Evolutionary conservation across 2,113 vertebrate species (phyloP).

Genomic region (Piliocolobus tephrosceles): DNA sequence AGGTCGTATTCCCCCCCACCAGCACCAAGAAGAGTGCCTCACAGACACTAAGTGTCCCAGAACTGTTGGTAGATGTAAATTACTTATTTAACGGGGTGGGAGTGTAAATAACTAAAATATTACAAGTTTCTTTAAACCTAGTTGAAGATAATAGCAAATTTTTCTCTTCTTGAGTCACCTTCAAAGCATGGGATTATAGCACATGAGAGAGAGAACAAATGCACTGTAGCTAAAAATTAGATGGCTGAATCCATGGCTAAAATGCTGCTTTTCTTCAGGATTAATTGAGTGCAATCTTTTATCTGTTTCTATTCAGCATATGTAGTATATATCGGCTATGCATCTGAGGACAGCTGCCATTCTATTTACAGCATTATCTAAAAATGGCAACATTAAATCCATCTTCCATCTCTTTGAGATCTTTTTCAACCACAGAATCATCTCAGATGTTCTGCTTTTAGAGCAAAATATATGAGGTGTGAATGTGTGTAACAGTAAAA

Average conservation of each 20-base stretch:
- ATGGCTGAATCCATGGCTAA: slow-evolving; percentile 40
- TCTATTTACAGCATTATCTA: slow-evolving; percentile 76
- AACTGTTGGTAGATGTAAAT: not conserved
- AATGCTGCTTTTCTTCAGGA: slow-evolving; percentile 38
- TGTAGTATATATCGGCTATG: slow-evolving; percentile 67
- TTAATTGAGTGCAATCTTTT: slow-evolving; percentile 66
- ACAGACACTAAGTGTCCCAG: not conserved
- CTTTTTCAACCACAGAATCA: slow-evolving; percentile 71
- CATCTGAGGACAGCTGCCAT: slow-evolving; percentile 74
- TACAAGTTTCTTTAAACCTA: not conserved
- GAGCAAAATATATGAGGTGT: slow-evolving; percentile 68
- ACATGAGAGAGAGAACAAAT: not conserved
- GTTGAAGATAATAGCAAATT: not conserved
- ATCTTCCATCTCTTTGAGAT: slow-evolving; percentile 74
- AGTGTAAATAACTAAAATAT: not conserved
- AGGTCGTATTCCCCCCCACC: not conserved
- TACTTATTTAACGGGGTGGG: not conserved
- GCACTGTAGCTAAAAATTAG: not conserved
- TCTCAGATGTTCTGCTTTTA: slow-evolving; percentile 75
- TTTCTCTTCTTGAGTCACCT: slow-evolving; percentile 25
- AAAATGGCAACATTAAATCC: slow-evolving; percentile 75
- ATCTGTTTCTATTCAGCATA: slow-evolving; percentile 70
- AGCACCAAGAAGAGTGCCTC: not conserved
- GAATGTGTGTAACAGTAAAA: slow-evolving; percentile 61
- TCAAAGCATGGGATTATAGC: slow-evolving; percentile 15